Base-by-base conservation (phyloP, 2,797 vertebrate species). In the Podarcis lilfordi region DNA sequence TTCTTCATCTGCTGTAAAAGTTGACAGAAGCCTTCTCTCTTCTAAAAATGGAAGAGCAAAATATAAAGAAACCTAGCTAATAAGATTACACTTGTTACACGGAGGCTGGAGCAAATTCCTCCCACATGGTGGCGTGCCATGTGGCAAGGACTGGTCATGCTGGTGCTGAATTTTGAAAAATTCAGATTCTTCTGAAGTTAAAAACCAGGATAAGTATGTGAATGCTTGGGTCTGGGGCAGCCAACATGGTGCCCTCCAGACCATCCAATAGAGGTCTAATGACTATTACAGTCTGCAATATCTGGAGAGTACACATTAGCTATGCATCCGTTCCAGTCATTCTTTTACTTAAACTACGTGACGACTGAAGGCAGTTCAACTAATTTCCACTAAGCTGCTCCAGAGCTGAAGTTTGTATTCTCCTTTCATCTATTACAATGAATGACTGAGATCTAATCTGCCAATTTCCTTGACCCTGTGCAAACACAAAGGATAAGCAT, bases 1-100 rank as follows among this genome's bases (percentile, higher is more conserved):
- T 99, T 99, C 95, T 99, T 99, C 99, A 99, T 99, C 95, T 99
- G 99, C 93, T 99, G 99, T 86, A 99, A 98, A 77, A 99, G 98
- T 88, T 99, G 99, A 93, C 99, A 99, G 95, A 99, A 99, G 0
- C 98, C 99, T 92, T 99, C 99, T 95, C 99, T 98, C 95, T 99
- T 99, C 99, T 99, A 92, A 37, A 93, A 55, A 92, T 2, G 21
- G 87, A 95, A 89, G 72, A 82, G 88, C 80, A 93, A 83, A 94
- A 5, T 13, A 40, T 19, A 43, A 74, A 17, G 50, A 21, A 74
- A 84, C 3, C 11, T 5, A 4, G 5, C 50, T 32, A 74, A 43
- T 59, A 77, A 68, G 8, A 35, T 27, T 69, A n/a, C 66, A 25
- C 66, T 69, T 25, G 19, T 55, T 83, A 55, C 1, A 11, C 2